Evolutionary conservation across 2,113 vertebrate species (phyloP).

Genomic region (Nycticebus coucang): DNA sequence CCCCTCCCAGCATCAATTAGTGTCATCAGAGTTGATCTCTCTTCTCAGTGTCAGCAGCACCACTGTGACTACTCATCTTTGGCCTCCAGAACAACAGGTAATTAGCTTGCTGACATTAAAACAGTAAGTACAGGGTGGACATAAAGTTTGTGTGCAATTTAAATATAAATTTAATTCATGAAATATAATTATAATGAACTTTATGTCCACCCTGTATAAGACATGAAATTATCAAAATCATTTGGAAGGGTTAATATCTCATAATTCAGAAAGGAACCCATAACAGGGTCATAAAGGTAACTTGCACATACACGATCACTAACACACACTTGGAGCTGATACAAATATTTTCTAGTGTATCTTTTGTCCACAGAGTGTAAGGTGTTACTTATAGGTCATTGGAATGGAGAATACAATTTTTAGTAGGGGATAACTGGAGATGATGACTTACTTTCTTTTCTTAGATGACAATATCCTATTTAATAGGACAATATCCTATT

Average conservation of each 20-base stretch:
- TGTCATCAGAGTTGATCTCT: not conserved
- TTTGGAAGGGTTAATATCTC: slow-evolving; percentile 10
- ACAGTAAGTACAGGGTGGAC: not conserved
- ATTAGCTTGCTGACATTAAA: not conserved
- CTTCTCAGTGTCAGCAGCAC: not conserved
- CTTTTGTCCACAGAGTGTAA: not conserved
- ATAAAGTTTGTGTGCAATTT: too few species aligned
- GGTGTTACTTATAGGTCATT: not conserved
- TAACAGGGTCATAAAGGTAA: not conserved
- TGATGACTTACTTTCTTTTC: not conserved
- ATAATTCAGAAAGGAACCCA: not conserved
- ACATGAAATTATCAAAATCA: not conserved
- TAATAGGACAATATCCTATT: too few species aligned
- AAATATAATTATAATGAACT: too few species aligned
- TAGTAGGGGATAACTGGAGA: not conserved
- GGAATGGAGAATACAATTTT: slow-evolving; percentile 14
- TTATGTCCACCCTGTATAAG: not conserved
- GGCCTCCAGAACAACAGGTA: not conserved
- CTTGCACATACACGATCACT: not conserved
- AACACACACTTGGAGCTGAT: slow-evolving; percentile 7
- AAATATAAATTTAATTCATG: too few species aligned
- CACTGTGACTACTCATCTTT: not conserved
- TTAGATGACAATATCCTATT: not conserved
- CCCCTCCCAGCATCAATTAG: not conserved
- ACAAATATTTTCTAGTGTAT: not conserved